Evolutionary conservation across 2,888 invertebrate genomes (phyloP).

Genomic region (Chymomyza fuscimana): DNA sequence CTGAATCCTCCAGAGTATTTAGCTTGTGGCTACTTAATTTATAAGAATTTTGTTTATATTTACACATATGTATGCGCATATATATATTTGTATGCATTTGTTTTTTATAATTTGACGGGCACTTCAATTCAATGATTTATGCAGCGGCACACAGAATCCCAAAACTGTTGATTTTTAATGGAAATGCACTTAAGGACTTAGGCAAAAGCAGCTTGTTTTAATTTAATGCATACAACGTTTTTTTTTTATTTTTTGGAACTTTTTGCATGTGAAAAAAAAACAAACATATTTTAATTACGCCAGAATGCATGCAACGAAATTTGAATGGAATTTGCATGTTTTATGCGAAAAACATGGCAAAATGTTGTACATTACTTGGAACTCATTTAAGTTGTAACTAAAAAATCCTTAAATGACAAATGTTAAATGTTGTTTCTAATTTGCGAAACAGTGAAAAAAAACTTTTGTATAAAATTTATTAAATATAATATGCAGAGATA

Average conservation of each 20-base stretch:
- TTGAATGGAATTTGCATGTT: slow-evolving; percentile 43
- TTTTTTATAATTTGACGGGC: slow-evolving; percentile 2
- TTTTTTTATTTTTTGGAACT: not conserved
- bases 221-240: slow-evolving; percentile 9
- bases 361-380: not conserved
- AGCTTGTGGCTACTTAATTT: too few relatives aligned
- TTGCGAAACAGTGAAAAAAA: slow-evolving; percentile 29
- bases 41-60: too few relatives aligned
- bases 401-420: slow-evolving; percentile 1
- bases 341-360: slow-evolving; percentile 27
- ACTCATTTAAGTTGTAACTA: not conserved
- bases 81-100: not conserved
- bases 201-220: slow-evolving; percentile 9
- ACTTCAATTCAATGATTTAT: slow-evolving; percentile 54
- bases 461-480: slow-evolving; percentile 45
- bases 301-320: not conserved
- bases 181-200: slow-evolving; percentile 68
- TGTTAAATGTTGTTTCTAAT: slow-evolving; percentile 58
- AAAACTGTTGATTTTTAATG: slow-evolving; percentile 51
- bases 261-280: not conserved
- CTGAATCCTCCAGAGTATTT: too few relatives aligned
- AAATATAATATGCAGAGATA: slow-evolving; percentile 39
- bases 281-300: not conserved
- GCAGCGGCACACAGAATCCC: slow-evolving; percentile 41
- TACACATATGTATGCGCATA: not conserved